phyloP scores from a whole-genome alignment of 2,797 vertebrate species.

The Coranthus polyacanthus region DNA sequence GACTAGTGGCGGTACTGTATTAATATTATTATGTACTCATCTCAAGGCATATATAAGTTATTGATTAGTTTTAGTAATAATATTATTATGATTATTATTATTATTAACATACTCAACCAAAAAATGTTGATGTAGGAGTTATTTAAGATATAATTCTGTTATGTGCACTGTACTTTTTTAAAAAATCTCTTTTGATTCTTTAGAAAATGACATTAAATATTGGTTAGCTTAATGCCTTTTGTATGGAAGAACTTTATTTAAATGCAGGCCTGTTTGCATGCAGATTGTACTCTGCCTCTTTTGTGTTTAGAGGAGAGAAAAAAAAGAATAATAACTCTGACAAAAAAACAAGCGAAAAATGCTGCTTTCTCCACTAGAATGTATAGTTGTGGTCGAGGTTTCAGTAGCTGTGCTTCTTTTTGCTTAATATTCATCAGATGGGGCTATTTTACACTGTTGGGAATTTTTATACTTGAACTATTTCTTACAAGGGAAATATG shows the following conservation, averaged over 20 bases:
- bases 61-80: slow-evolving; percentile 96
- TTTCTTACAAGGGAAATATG: slow-evolving; percentile 99
- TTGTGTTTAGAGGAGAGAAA: slow-evolving; percentile 79
- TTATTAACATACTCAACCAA: slow-evolving; percentile 98
- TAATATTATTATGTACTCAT: slow-evolving; percentile 97
- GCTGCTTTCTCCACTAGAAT: slow-evolving; percentile 96
- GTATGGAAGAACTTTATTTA: slow-evolving; percentile 84
- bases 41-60: slow-evolving; percentile 99
- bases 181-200: slow-evolving; percentile 85
- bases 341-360: slow-evolving; percentile 82
- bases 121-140: slow-evolving; percentile 95
- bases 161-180: slow-evolving; percentile 96
- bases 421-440: slow-evolving; percentile 94
- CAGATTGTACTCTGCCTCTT: slow-evolving; percentile 79
- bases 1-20: slow-evolving; percentile 98
- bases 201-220: slow-evolving; percentile 90
- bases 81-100: slow-evolving; percentile 87
- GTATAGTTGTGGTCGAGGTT: slow-evolving; percentile 90
- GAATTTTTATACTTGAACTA: slow-evolving; percentile 99
- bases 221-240: slow-evolving; percentile 89
- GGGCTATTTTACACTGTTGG: slow-evolving; percentile 98
- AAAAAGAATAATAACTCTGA: slow-evolving; percentile 69
- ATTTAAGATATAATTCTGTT: slow-evolving; percentile 93
- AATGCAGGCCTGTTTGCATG: slow-evolving; percentile 84
- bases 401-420: slow-evolving; percentile 94